Evolutionary conservation across 1,140 invertebrate species (phyloP), one percentile per base, ranked within the genome.

Genomic region (Bombus fervidus): DNA sequence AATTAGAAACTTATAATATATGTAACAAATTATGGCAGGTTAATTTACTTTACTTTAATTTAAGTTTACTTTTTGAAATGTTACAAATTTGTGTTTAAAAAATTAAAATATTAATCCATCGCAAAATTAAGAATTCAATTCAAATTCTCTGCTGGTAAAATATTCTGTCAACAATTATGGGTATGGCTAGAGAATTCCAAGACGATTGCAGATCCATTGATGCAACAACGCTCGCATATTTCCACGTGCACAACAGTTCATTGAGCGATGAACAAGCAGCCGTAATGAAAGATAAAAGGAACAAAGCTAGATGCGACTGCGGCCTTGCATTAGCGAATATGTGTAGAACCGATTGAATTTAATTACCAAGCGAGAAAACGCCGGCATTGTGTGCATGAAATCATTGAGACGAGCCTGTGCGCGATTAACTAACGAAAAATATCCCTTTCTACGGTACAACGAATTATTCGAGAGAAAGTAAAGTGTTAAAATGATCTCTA

Each of bases 271-370:
- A 88, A 88, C 87, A 86, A 89, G 68, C 85, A 53, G 25, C 47
- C 39, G 64, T 72, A 77, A 88, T 88, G 77, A 86, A 85, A 88
- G 80, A 78, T 85, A 82, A 73, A 76, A 75, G 15, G 53, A 86
- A 86, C 69, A 88, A 82, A 89, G 62, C 39, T 87, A 69, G 76
- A 82, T 28, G 77, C 34, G n/a, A 0, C 9, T 68, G 64, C 39
- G 59, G 47, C 34, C 37, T 57, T 28, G 43, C 71, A 73, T 68
- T 73, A 34, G 68, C 34, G 34, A 39, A 18, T 66, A 77, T 53
- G 18, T 22, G 6, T 15, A 39, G 62, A 77, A 41, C 41, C 86
- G 64, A 82, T 79, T 86, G 75, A 74, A 88, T 89, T 85, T 81
- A 78, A 89, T 88, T 81, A 59, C 66, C 13, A 62, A 6, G 31